These are phyloP conservation scores for Romanogobio albipinnatus DNA, from an alignment of 2,113 vertebrate species.

Conservation along the genomic window DNA sequence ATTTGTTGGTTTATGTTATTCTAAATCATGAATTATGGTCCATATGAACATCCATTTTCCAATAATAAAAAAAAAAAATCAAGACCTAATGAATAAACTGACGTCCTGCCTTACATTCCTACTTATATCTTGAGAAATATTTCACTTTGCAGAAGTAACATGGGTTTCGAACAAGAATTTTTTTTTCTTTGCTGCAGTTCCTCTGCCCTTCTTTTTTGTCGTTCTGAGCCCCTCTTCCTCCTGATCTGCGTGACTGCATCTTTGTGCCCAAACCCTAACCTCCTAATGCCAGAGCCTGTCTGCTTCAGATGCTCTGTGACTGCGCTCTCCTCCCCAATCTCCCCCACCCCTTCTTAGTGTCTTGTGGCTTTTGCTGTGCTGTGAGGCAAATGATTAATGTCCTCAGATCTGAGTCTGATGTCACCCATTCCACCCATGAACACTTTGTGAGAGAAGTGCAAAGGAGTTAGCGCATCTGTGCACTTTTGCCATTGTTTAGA, in stretches of 20 bases:
- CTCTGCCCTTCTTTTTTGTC: not conserved
- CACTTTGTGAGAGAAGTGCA: conserved; percentile 42
- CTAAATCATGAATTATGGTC: not conserved
- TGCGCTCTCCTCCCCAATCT: conserved; percentile 45
- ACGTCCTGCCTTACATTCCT: not conserved
- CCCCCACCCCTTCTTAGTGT: conserved; percentile 38
- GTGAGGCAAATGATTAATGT: conserved; percentile 72
- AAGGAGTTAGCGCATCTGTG: conserved; percentile 29
- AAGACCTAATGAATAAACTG: not conserved
- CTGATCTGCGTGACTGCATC: conserved; percentile 44
- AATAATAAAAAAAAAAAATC: no score
- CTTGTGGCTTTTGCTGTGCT: conserved; percentile 53
- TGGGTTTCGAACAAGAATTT: not conserved
- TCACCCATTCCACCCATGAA: conserved; percentile 61
- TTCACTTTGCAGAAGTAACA: not conserved
- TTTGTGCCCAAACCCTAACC: conserved; percentile 58
- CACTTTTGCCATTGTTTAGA: conserved; percentile 15
- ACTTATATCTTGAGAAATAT: not conserved
- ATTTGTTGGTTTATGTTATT: not conserved
- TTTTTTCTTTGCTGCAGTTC: not conserved
- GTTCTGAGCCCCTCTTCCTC: conserved; percentile 20
- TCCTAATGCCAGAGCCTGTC: conserved; percentile 65
- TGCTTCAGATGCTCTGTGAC: conserved; percentile 59
- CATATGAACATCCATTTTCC: not conserved
- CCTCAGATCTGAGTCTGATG: conserved; percentile 68